Evolutionary conservation across 2,797 vertebrate species (phyloP).

Genomic region (Xiphophorus birchmanni): DNA sequence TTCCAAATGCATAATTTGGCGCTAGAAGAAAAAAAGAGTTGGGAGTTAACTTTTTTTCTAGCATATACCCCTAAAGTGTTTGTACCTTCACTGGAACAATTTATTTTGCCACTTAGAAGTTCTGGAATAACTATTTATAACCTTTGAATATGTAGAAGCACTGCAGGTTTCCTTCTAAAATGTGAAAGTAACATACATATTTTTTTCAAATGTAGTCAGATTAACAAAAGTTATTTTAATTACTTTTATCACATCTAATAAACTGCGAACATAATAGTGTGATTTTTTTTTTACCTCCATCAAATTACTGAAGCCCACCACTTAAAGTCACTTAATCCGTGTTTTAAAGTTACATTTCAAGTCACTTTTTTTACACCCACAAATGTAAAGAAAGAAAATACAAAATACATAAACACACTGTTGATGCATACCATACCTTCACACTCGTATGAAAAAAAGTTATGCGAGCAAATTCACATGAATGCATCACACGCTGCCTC

Average conservation of each 20-base stretch:
- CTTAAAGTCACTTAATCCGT: too few relatives aligned
- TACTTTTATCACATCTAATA: not conserved
- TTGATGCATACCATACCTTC: not conserved
- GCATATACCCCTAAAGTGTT: not conserved
- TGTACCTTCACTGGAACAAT: not conserved
- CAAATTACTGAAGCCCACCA: not conserved
- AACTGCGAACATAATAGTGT: not conserved
- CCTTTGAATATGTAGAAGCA: not conserved
- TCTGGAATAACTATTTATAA: not conserved
- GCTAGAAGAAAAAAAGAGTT: not conserved
- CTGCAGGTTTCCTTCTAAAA: not conserved
- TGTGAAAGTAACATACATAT: not conserved
- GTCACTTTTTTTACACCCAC: not conserved
- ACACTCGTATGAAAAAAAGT: not conserved
- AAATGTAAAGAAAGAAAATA: not conserved
- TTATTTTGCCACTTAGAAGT: not conserved
- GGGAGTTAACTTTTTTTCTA: not conserved
- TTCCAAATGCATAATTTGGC: not conserved
- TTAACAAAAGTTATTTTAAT: not conserved
- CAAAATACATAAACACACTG: not conserved
- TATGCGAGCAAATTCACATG: not conserved
- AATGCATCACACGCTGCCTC: slow-evolving; percentile 11
- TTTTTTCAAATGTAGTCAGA: not conserved
- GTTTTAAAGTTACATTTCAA: not conserved
- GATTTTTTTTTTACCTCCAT: too few relatives aligned